A percentile compares a stretch with the other conserved stretches of the same genome.
Evolutionary conservation across 2,888 invertebrate species (phyloP).

Genomic region (Hecatera dysodea): DNA sequence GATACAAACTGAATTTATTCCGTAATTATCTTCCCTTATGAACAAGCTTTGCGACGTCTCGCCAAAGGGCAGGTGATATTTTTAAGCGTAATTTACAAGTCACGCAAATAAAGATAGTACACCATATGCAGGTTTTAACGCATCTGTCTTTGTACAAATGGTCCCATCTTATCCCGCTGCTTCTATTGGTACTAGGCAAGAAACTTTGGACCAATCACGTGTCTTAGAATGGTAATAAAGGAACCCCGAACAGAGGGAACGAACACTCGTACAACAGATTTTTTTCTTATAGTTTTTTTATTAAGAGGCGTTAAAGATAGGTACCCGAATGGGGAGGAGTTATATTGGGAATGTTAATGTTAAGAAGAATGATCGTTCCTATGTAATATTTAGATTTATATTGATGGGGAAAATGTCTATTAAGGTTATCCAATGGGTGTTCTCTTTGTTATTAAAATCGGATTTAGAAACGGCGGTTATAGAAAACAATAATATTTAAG

Average conservation of each 20-base stretch:
- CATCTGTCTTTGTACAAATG: slow-evolving; percentile 79
- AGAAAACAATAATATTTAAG: not conserved
- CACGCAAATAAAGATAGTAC: slow-evolving; percentile 73
- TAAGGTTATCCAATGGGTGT: too few species aligned
- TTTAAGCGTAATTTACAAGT: slow-evolving; percentile 70
- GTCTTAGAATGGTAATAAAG: slow-evolving; percentile 71
- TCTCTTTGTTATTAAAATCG: not conserved
- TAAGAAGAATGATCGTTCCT: not conserved
- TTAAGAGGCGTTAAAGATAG: slow-evolving; percentile 47
- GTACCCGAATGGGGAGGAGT: slow-evolving; percentile 44
- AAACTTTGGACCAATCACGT: slow-evolving; percentile 78
- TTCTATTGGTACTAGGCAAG: slow-evolving; percentile 77
- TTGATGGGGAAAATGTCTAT: not conserved
- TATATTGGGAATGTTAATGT: not conserved
- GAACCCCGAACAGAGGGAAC: slow-evolving; percentile 72
- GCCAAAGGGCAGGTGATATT: slow-evolving; percentile 74
- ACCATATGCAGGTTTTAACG: slow-evolving; percentile 77
- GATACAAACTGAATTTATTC: slow-evolving; percentile 16
- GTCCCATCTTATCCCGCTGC: slow-evolving; percentile 77
- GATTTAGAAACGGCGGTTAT: not conserved
- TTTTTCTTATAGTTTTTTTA: slow-evolving; percentile 44
- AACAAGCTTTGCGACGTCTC: slow-evolving; percentile 20
- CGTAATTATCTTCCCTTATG: slow-evolving; percentile 20
- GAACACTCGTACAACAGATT: slow-evolving; percentile 46
- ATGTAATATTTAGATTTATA: slow-evolving; percentile 1